A percentile compares a stretch with the other conserved stretches of the same genome.
phyloP scores from a whole-genome alignment of 2,888 invertebrate genomes.

The Nymphalis c-album region DNA sequence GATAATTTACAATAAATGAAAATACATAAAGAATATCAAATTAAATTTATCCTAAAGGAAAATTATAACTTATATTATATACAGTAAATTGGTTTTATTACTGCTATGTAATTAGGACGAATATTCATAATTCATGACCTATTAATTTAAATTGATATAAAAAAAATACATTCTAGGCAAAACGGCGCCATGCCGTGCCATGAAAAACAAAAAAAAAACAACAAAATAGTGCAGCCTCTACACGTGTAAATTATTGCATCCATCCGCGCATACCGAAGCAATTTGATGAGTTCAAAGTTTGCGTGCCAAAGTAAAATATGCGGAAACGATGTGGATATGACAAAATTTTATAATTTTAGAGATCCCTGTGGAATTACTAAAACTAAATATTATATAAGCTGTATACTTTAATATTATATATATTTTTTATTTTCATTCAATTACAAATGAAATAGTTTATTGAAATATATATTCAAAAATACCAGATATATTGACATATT shows the following conservation, averaged over 20 bases:
- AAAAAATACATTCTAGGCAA: background rate
- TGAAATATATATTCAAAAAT: background rate
- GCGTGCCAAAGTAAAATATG: slow-evolving; percentile 63
- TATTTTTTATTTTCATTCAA: too few species aligned
- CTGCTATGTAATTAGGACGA: too few species aligned
- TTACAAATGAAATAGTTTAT: background rate
- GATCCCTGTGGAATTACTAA: slow-evolving; percentile 2
- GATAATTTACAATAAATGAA: too few species aligned
- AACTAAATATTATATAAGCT: background rate
- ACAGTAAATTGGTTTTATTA: too few species aligned
- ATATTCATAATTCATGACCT: too few species aligned
- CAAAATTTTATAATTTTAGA: slow-evolving; percentile 20
- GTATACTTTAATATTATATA: too few species aligned
- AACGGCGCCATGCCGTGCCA: slow-evolving; percentile 17
- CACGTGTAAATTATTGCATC: slow-evolving; percentile 58
- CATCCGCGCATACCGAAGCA: slow-evolving; percentile 59
- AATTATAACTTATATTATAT: too few species aligned
- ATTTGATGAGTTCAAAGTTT: slow-evolving; percentile 54
- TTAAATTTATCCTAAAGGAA: too few species aligned
- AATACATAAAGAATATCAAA: too few species aligned
- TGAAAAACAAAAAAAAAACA: slow-evolving; percentile 38
- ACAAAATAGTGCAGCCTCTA: slow-evolving; percentile 48
- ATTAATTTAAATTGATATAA: background rate
- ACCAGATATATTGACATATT: too few species aligned
- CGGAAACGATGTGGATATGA: slow-evolving; percentile 59